Base-by-base conservation (phyloP, 2,113 vertebrate species). In the Brachypodius melanocephalos region DNA sequence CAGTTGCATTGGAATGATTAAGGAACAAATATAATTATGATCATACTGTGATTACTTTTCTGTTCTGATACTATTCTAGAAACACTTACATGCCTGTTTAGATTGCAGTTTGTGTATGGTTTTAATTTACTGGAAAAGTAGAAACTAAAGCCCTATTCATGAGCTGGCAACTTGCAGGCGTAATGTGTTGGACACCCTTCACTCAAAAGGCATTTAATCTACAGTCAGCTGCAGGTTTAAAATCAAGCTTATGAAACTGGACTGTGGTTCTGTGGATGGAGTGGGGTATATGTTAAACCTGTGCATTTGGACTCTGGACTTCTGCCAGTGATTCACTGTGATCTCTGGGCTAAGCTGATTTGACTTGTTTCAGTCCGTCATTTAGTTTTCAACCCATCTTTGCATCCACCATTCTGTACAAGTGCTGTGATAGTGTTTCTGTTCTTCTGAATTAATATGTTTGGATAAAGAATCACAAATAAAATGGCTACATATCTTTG, bases 211-310 rank as follows among this genome's bases (percentile, higher is more conserved):
- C 6, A 11, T 82, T 95, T 79, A 79, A 45, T n/a, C n/a, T 69
- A 2, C 29, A 51, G 42, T 75, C 29, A 29, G 0, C 4, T 80
- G 36, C 43, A 58, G 25, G 9, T 63, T 88, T 69, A n/a, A 85
- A 79, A 46, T 82, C 38, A 36, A 55, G 52, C 31, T 62, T 4
- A 0, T 3, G 32, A 55, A 83, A 31, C 6, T 3, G 2, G 29
- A 24, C 17, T 0, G 0, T 54, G 14, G 28, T 85, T 55, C 29
- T 62, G 42, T 65, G 36, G 17, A 14, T 52, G 20, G 13, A 38
- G 24, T 3, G 1, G 9, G 12, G 5, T 73, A 0, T 52, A 8
- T 42, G 25, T 51, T 67, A 87, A 54, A 49, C 19, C 62, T 57
- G 18, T 85, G 31, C 15, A 12, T 45, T 66, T 72, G 71, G 52